Evolutionary conservation across 2,797 vertebrate species (phyloP).

Genomic region (Anolis apletophallus): DNA sequence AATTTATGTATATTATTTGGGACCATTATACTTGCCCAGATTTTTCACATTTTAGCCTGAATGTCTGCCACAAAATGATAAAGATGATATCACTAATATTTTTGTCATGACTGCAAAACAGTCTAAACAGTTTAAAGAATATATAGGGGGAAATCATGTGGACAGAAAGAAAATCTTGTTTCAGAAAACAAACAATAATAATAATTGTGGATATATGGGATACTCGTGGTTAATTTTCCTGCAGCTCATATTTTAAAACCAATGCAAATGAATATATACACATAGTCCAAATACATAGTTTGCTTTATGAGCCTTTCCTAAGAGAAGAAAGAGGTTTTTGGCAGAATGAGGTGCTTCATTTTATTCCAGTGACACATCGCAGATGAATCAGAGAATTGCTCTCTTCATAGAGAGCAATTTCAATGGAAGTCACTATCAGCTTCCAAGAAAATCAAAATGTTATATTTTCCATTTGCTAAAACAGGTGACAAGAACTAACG

Average conservation of each 20-base stretch:
- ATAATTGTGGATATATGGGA: background rate
- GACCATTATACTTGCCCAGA: no score
- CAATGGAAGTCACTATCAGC: background rate
- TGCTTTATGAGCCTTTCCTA: slow-evolving; percentile 1
- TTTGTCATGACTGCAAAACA: background rate
- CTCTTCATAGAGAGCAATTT: slow-evolving; percentile 12
- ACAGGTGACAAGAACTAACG: background rate
- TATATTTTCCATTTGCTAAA: slow-evolving; percentile 7
- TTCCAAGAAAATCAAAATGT: slow-evolving; percentile 1
- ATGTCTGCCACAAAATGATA: background rate
- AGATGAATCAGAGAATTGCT: slow-evolving; percentile 7
- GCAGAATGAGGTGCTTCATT: slow-evolving; percentile 24
- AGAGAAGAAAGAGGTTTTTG: background rate
- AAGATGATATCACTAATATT: background rate
- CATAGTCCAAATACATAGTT: background rate
- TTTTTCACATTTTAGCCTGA: background rate
- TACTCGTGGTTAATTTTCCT: background rate
- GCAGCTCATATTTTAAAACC: background rate
- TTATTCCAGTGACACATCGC: slow-evolving; percentile 2
- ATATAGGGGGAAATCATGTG: background rate
- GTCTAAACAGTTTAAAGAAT: background rate
- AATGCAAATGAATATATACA: background rate
- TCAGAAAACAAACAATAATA: background rate
- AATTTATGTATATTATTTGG: no score
- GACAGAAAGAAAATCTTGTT: background rate